phyloP scores from a whole-genome alignment of 2,113 vertebrate genomes.

The Dicaeum eximium region DNA sequence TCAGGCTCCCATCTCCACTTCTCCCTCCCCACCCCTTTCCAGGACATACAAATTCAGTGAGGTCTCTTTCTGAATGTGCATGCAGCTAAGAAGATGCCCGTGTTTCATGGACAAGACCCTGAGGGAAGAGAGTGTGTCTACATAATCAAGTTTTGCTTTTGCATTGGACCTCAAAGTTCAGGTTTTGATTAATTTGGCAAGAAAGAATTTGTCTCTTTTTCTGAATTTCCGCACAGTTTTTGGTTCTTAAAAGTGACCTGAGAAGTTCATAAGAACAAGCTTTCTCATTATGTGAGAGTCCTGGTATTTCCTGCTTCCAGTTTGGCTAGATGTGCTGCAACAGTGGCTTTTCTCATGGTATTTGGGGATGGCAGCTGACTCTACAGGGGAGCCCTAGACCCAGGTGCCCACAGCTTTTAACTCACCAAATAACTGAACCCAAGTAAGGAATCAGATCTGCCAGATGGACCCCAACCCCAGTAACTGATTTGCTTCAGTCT shows the following conservation, averaged over 20 bases:
- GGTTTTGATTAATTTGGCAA: neutral
- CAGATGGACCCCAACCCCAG: neutral
- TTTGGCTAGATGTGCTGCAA: slow-evolving; percentile 22
- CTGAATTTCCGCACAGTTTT: slow-evolving; percentile 6
- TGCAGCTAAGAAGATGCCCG: neutral
- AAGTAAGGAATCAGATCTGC: neutral
- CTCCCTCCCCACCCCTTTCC: fast-evolving
- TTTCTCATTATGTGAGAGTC: slow-evolving; percentile 67
- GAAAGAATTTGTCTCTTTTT: neutral
- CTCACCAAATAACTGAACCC: neutral
- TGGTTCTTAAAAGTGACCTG: neutral
- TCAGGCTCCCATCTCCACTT: neutral
- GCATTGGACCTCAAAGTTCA: neutral
- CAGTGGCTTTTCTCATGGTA: slow-evolving; percentile 34
- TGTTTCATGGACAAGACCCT: neutral
- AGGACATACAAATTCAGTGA: neutral
- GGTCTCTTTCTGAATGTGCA: neutral
- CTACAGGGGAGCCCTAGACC: neutral
- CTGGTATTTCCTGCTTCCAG: slow-evolving; percentile 70
- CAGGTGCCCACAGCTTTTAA: neutral
- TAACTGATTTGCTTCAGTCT: neutral
- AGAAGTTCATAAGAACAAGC: slow-evolving; percentile 4
- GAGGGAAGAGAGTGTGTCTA: neutral
- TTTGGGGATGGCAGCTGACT: neutral
- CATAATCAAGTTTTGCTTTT: neutral